Percentiles rank a stretch among this genome's conserved stretches.
Conservation (phyloP, 2,113 vertebrate species). For the Oreochromis aureus region DNA sequence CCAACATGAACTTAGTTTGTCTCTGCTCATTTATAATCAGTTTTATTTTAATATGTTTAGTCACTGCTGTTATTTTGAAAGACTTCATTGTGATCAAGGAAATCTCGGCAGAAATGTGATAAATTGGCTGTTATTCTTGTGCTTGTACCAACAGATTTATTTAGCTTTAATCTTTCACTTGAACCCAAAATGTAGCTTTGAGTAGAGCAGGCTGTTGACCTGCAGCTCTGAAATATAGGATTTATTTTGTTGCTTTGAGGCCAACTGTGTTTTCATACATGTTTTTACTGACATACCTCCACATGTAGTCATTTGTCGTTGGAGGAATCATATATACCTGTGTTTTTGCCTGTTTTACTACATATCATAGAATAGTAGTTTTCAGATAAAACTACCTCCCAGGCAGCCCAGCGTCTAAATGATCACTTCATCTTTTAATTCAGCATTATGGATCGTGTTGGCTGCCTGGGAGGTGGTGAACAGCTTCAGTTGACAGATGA, state of each 20-base stretch:
- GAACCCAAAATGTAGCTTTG: background rate
- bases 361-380: background rate
- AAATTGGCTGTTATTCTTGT: background rate
- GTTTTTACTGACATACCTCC: background rate
- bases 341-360: background rate
- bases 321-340: background rate
- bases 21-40: background rate
- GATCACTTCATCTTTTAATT: background rate
- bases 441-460: background rate
- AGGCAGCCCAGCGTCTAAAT: background rate
- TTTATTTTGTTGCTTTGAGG: background rate
- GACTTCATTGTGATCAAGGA: no score
- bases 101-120: background rate
- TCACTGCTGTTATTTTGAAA: background rate
- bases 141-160: background rate
- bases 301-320: background rate
- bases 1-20: background rate
- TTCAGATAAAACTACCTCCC: background rate
- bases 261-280: background rate
- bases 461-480: background rate
- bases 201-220: background rate
- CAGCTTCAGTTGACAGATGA: background rate
- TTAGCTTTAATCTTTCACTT: background rate
- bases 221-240: background rate
- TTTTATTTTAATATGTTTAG: background rate